Conservation (phyloP, 2,888 invertebrate genomes). For the Thereva nobilitata region DNA sequence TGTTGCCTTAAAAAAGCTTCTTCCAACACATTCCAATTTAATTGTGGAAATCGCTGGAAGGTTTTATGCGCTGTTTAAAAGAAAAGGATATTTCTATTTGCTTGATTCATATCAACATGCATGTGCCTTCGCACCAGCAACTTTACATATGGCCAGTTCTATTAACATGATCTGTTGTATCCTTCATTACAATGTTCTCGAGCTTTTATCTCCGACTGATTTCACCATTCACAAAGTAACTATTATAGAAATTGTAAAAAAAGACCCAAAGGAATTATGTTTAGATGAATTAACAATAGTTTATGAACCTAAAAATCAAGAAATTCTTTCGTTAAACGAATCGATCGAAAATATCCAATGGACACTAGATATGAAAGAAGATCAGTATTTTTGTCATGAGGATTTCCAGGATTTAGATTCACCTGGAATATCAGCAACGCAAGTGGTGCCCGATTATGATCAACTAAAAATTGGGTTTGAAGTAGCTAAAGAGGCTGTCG, state of each 20-base stretch:
- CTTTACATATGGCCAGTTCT: conserved; percentile 51
- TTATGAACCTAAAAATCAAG: conserved; percentile 15
- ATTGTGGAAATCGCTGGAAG: conserved; percentile 53
- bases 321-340: conserved; percentile 26
- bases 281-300: conserved; percentile 43
- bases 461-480: conserved; percentile 38
- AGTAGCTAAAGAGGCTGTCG: conserved; percentile 30
- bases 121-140: conserved; percentile 44
- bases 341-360: conserved; percentile 14
- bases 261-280: conserved; percentile 35
- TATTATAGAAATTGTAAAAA: not conserved
- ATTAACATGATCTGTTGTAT: conserved; percentile 50
- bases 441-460: conserved; percentile 36
- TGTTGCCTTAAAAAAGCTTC: conserved; percentile 45
- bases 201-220: conserved; percentile 46
- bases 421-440: conserved; percentile 43
- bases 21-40: conserved; percentile 46
- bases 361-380: not conserved
- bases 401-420: conserved; percentile 41
- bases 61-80: conserved; percentile 53
- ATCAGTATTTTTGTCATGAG: not conserved
- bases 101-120: conserved; percentile 54
- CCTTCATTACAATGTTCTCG: conserved; percentile 51
- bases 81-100: conserved; percentile 50
- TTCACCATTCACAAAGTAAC: conserved; percentile 9